These are phyloP conservation scores for Belgica antarctica DNA, from an alignment of 2,888 invertebrate genomes.

Conservation along the genomic window DNA sequence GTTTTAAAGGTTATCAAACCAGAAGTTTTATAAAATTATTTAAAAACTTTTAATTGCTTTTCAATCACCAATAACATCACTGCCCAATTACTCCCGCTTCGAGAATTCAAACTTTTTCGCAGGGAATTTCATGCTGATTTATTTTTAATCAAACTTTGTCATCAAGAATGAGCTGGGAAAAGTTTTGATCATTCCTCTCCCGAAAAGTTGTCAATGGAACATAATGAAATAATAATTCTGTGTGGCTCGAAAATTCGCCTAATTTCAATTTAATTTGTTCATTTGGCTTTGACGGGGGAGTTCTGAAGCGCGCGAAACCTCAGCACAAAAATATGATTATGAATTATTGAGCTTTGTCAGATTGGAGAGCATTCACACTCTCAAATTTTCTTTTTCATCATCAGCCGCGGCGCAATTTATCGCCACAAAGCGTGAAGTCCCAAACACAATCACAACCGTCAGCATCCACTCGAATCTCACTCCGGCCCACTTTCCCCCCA, in stretches of 20 bases:
- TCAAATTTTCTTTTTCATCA: neutral
- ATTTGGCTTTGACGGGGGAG: slow-evolving; percentile 18
- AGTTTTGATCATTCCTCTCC: neutral
- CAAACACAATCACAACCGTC: neutral
- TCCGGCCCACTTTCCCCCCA: neutral
- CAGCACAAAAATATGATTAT: slow-evolving; percentile 9
- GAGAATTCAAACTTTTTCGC: no score
- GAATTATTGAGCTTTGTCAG: neutral
- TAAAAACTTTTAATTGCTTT: no score
- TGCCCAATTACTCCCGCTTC: no score
- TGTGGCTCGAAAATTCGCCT: slow-evolving; percentile 6
- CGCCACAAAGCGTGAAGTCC: neutral
- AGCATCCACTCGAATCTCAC: no score
- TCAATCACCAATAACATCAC: no score
- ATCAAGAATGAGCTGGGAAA: neutral
- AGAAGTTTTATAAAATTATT: no score
- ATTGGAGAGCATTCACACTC: neutral
- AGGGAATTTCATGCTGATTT: neutral
- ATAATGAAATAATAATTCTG: slow-evolving; percentile 20
- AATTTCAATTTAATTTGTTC: slow-evolving; percentile 37
- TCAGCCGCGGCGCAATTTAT: neutral
- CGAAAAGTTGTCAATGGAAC: neutral
- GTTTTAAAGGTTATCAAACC: no score
- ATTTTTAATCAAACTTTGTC: slow-evolving; percentile 37
- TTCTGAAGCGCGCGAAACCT: neutral